These are phyloP conservation scores for Conger conger DNA, from an alignment of 2,113 vertebrate species.

Conservation along the genomic window DNA sequence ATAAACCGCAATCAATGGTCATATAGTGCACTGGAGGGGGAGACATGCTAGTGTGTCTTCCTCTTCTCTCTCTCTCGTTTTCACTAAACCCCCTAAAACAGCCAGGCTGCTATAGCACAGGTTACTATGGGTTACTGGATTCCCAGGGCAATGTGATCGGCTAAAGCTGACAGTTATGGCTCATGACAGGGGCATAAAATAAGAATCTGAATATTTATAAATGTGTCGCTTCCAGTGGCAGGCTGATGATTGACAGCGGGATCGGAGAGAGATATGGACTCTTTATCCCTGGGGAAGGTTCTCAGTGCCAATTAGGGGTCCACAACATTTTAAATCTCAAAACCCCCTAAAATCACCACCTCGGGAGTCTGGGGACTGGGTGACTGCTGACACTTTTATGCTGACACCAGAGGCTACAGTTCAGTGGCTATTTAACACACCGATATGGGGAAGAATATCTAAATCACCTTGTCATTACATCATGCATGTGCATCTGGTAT, in stretches of 20 bases:
- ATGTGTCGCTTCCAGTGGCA: not conserved
- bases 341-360: not conserved
- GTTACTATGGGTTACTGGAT: not conserved
- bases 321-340: not conserved
- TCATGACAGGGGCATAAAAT: not conserved
- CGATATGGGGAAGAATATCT: too few relatives aligned
- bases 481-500: too few relatives aligned
- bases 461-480: too few relatives aligned
- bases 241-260: not conserved
- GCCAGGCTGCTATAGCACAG: not conserved
- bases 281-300: not conserved
- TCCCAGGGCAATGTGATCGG: not conserved
- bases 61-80: not conserved
- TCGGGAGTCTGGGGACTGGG: not conserved
- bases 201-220: not conserved
- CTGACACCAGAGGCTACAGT: not conserved
- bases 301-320: not conserved
- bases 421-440: not conserved
- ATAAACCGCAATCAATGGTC: too few relatives aligned
- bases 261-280: not conserved
- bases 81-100: not conserved
- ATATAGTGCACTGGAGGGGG: too few relatives aligned
- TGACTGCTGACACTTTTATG: not conserved
- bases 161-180: not conserved
- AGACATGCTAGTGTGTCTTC: not conserved